Evolutionary conservation across 2,797 vertebrate genomes (phyloP), one percentile per base, ranked within the genome.

Genomic region (Crocidura indochinensis): DNA sequence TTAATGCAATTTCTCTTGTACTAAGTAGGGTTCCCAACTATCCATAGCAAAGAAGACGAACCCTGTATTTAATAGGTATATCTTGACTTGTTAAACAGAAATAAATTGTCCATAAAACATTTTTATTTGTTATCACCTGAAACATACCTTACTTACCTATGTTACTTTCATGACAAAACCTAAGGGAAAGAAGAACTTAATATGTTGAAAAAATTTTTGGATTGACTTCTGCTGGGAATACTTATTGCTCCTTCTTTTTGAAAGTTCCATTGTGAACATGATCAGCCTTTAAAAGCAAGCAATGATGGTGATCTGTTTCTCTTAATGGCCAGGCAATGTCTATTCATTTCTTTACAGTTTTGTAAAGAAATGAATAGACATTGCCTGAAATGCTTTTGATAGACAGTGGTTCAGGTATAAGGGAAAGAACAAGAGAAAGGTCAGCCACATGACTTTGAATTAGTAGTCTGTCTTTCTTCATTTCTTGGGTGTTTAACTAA

Each of bases 1-100:
- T 49, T 91, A 53, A 27, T 29, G 85, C 31, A 26, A 2, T 92
- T 88, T 90, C 90, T 80, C 67, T 76, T 93, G 90, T 78, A 94
- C 60, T 60, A 72, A 86, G 51, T 83, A 90, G 90, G 92, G 76
- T 74, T 47, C 46, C 46, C 53, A 53, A 84, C 56, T 67, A 47
- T 38, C 29, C 7, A 62, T 0, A 93, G 85, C 56, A 68, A n/a
- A 71, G 91, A 77, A 91, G 83, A 31, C 89, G 91, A 85, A 47
- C 27, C 53, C 91, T 86, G 31, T 56, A n/a, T 88, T 92, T 84
- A 47, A 51, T 72, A 90, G 71, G 20, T 72, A 10, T 10, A 26
- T 65, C 64, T 65, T 65, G 78, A 80, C 68, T 81, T 65, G 68
- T 64, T 90, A 80, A 93, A 79, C 47, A 90, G 71, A 81, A 92